phyloP scores from a whole-genome alignment of 2,113 vertebrate species.

The Megaleporinus macrocephalus region DNA sequence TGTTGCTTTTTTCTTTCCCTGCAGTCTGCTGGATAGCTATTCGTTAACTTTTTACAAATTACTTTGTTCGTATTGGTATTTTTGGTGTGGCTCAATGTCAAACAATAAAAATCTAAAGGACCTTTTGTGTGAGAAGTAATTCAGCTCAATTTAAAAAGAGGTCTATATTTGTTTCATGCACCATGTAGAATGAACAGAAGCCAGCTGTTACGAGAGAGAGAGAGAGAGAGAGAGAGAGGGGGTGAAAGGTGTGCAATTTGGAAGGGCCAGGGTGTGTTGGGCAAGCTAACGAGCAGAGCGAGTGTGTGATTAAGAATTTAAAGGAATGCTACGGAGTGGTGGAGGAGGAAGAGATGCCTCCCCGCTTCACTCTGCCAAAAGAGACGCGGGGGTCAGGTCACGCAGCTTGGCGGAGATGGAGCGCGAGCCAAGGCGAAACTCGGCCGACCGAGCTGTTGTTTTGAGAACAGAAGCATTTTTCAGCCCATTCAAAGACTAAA shows the following conservation, averaged over 20 bases:
- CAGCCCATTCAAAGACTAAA: not conserved
- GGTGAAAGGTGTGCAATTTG: not conserved
- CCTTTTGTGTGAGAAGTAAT: not conserved
- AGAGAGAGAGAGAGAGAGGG: constrained; percentile 23
- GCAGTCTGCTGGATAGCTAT: no score
- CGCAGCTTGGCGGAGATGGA: constrained; percentile 18
- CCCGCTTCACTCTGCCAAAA: not conserved
- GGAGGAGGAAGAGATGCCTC: constrained; percentile 29
- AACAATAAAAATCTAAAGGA: no score
- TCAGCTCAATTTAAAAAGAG: not conserved
- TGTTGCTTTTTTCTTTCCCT: no score
- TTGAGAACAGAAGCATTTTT: not conserved
- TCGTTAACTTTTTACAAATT: no score
- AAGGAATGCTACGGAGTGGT: not conserved
- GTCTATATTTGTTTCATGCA: not conserved
- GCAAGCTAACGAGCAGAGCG: not conserved
- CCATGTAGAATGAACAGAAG: not conserved
- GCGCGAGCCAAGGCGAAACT: not conserved
- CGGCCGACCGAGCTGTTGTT: not conserved
- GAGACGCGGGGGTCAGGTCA: constrained; percentile 15
- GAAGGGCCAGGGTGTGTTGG: not conserved
- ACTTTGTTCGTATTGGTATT: no score
- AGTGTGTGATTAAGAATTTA: not conserved
- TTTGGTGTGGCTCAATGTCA: no score
- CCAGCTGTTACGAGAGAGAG: constrained; percentile 6